Evolutionary conservation across 2,797 vertebrate genomes (phyloP).

Genomic region (Eulemur rubriventer): DNA sequence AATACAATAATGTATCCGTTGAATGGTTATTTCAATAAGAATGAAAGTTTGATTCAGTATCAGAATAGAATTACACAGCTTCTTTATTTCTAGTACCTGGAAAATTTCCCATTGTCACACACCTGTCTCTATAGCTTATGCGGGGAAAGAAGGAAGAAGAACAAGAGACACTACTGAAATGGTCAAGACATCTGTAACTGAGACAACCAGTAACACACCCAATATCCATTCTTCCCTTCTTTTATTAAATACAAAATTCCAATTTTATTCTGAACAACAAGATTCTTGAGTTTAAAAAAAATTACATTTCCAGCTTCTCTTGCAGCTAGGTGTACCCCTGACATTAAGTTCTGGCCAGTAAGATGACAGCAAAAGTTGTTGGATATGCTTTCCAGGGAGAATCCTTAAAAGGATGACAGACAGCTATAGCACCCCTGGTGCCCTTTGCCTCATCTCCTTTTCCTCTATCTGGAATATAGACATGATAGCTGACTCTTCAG

Average conservation of each 20-base stretch:
- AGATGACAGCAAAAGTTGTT: neutral
- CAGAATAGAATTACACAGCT: neutral
- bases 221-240: neutral
- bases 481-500: neutral
- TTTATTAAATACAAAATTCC: neutral
- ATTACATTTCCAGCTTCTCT: neutral
- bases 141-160: neutral
- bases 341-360: neutral
- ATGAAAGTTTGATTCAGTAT: slow-evolving; percentile 22
- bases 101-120: neutral
- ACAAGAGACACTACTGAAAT: neutral
- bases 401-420: neutral
- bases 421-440: neutral
- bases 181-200: neutral
- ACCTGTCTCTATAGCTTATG: neutral
- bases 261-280: neutral
- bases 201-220: neutral
- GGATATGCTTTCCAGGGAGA: neutral
- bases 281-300: neutral
- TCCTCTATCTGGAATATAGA: neutral
- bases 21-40: slow-evolving; percentile 51
- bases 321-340: neutral
- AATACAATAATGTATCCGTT: slow-evolving; percentile 48
- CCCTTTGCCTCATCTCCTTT: neutral
- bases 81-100: slow-evolving; percentile 19